phyloP scores from a whole-genome alignment of 2,113 vertebrate genomes.

The Indicator maculatus region DNA sequence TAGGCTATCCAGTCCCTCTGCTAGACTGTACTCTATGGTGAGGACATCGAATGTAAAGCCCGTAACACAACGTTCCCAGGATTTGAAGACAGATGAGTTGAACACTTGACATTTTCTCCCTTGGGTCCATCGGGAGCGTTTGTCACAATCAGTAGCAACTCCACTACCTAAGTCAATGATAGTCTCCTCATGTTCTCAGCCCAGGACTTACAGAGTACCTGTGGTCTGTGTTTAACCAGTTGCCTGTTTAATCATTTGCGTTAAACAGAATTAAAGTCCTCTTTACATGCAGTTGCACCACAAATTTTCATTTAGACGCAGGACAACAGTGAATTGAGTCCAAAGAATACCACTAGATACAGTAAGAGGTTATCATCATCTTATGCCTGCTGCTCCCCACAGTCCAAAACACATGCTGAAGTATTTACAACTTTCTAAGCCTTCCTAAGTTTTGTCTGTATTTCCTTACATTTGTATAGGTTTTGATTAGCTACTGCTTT shows the following conservation, averaged over 20 bases:
- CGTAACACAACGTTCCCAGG: rapidly evolving
- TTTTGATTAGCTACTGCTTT: neutral
- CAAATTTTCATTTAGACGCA: neutral
- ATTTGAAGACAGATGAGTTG: neutral
- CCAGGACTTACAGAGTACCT: neutral
- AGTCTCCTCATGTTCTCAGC: neutral
- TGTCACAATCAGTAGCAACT: neutral
- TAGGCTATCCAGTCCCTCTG: too few relatives aligned
- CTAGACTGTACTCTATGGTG: too few relatives aligned
- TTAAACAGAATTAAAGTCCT: neutral
- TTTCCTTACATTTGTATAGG: neutral
- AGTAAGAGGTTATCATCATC: neutral
- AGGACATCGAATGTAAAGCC: too few relatives aligned
- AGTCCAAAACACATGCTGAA: neutral
- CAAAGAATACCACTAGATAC: neutral
- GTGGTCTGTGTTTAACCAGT: neutral
- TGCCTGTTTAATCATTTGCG: neutral
- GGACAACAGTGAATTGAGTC: neutral
- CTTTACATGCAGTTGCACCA: neutral
- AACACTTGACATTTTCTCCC: neutral
- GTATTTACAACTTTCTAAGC: neutral
- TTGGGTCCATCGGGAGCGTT: neutral
- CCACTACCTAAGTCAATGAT: neutral
- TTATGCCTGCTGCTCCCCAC: neutral
- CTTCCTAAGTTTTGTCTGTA: neutral